Evolutionary conservation across 1,140 invertebrate genomes (phyloP), one percentile per base, ranked within the genome.

Genomic region (Mycetomoellerius zeteki): DNA sequence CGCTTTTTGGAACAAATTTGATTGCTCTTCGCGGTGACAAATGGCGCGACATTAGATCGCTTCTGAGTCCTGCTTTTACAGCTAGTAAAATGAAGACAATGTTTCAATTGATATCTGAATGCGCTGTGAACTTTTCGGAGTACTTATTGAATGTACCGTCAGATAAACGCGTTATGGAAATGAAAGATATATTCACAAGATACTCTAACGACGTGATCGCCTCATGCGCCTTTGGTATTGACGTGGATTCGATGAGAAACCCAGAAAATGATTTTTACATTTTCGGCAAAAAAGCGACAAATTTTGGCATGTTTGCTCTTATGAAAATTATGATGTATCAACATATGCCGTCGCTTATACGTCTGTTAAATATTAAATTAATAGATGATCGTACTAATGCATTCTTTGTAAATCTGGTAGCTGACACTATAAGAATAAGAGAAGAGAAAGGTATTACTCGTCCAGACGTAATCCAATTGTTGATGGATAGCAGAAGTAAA

Each of bases 181-280:
- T 85, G 73, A 90, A 64, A 7, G 86, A 90, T 21, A 24, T 76
- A 2, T 85, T 90, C 33, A 94, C 96, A 0, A 94, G 96, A 2
- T 97, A 96, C 82, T 95, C 96, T 0, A 96, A 96, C 60, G 96
- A 97, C 90, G 96, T 97, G 1, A 96, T 97, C 47, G 96, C 96
- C 0, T 95, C 94, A 0, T 95, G 94, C 8, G 86, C 86, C 0
- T 90, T 90, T 5, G 88, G 89, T 5, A 43, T 90, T 5, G 24
- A 5, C 16, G 33, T 90, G 0, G 64, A 90, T 12, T 90, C 88
- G 0, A 60, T 90, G 62, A 24, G 12, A 0, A 92, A 96, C 3
- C 91, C 92, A 0, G 89, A 96, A 0, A 97, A 88, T 30, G 54
- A 64, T 2, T 90, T 90, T 43, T 86, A 64, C 16, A 2, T 12